phyloP scores from a whole-genome alignment of 2,888 invertebrate species.

The Platypus cylindrus region DNA sequence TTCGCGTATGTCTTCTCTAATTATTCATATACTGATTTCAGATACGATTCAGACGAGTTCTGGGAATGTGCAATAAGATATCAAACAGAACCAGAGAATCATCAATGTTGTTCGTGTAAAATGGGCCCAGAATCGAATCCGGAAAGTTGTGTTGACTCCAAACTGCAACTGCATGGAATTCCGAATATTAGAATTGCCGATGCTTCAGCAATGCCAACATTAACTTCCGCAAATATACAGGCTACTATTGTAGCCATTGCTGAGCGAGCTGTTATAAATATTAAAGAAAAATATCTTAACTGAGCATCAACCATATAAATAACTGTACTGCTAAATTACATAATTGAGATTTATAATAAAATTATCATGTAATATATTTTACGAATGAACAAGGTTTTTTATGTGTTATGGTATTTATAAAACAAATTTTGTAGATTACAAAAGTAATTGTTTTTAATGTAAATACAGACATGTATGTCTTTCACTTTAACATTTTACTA shows the following conservation, averaged over 20 bases:
- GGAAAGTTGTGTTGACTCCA: conserved; percentile 41
- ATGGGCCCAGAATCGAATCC: conserved; percentile 57
- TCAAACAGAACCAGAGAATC: conserved; percentile 60
- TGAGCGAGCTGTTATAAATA: conserved; percentile 16
- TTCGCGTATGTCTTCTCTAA: no score
- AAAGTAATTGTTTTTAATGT: no score
- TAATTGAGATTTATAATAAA: no score
- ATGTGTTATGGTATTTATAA: no score
- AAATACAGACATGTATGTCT: no score
- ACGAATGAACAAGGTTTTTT: no score
- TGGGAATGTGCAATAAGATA: conserved; percentile 55
- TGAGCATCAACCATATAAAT: no score
- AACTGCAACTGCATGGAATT: conserved; percentile 17
- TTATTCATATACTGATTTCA: no score
- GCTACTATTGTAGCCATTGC: conserved; percentile 18
- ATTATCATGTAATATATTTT: no score
- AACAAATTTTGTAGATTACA: no score
- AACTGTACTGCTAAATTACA: no score
- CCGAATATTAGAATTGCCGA: conserved; percentile 17
- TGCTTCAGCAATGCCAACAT: conserved; percentile 16
- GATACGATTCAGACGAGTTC: conserved; percentile 45
- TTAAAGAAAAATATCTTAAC: conserved; percentile 10
- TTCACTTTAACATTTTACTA: no score
- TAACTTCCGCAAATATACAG: conserved; percentile 15
- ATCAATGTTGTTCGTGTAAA: conserved; percentile 64